Conservation (phyloP, 2,888 invertebrate genomes). For the Panopea generosa region DNA sequence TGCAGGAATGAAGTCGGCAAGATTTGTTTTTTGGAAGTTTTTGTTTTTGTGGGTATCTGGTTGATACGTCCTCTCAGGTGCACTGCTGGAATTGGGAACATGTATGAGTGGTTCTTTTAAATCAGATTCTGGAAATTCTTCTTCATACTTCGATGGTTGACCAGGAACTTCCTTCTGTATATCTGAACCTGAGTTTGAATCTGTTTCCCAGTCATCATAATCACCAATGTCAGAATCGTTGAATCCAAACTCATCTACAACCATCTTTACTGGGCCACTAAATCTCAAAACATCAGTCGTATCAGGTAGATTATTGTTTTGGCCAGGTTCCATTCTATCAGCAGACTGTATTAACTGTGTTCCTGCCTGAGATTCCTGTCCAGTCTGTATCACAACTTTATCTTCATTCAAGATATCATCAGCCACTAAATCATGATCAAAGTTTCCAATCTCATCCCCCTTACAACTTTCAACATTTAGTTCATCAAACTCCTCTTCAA, state of each 20-base stretch:
- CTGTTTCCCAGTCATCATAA: conserved; percentile 40
- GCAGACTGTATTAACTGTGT: background rate
- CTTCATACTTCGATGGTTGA: conserved; percentile 19
- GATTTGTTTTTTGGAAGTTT: conserved; percentile 24
- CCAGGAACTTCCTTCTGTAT: background rate
- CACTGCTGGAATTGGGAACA: background rate
- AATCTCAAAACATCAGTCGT: too few relatives aligned
- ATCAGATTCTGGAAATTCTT: conserved; percentile 27
- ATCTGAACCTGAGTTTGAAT: background rate
- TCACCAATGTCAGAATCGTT: conserved; percentile 45
- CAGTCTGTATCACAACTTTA: background rate
- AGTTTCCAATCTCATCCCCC: background rate
- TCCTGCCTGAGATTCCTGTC: background rate
- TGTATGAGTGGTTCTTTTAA: background rate
- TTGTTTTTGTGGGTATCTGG: conserved; percentile 14
- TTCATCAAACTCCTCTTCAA: conserved; percentile 45
- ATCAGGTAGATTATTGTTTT: too few relatives aligned
- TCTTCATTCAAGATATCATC: conserved; percentile 2
- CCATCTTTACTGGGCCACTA: background rate
- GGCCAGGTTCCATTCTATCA: background rate
- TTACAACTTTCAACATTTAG: background rate
- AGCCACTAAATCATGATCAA: background rate
- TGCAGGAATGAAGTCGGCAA: conserved; percentile 22
- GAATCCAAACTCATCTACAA: conserved; percentile 48
- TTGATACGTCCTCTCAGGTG: background rate